Evolutionary conservation across 2,797 vertebrate genomes (phyloP), one percentile per base, ranked within the genome.

Genomic region (Hapalemur alaotrensis): DNA sequence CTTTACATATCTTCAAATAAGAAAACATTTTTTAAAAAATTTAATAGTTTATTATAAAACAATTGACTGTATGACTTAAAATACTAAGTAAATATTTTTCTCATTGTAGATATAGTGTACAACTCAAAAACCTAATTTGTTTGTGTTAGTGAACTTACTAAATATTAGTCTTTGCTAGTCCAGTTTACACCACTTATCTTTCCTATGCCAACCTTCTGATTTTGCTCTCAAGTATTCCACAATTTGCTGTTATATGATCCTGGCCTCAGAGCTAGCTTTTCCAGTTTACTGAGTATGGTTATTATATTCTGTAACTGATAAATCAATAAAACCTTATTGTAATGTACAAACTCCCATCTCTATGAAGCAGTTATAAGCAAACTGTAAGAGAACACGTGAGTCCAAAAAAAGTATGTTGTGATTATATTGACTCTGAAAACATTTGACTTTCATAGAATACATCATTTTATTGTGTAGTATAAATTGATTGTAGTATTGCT

Each of bases 341-440:
- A 98, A 98, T 98, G 97, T 98, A 98, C 97, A 99, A 98, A 98
- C 97, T 98, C 98, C 98, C 97, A 97, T 98, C 97, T 98, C 97
- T 97, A 93, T 98, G 97, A 99, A 99, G 98, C 97, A 98, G 97
- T 98, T 99, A 98, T 98, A 99, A 98, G 98, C 97, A 98, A 99
- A 98, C 98, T 98, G 95, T 96, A 98, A 98, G 98, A 98, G 97
- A 98, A 98, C 97, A 98, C 96, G 97, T 93, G 95, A 98, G 98
- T 99, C 98, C 98, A 96, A 98, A 96, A 97, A 98, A 97, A 80
- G 87, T 97, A 98, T 98, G 96, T 97, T 98, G 63, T 98, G 98
- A 97, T 98, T 98, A 96, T 98, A 97, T 98, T 98, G 98, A 98
- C 98, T 98, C 97, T 98, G 98, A 98, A 98, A 99, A 98, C 98